These are phyloP conservation scores for Orchesella flavescens DNA, from an alignment of 2,888 invertebrate species.

Conservation along the genomic window DNA sequence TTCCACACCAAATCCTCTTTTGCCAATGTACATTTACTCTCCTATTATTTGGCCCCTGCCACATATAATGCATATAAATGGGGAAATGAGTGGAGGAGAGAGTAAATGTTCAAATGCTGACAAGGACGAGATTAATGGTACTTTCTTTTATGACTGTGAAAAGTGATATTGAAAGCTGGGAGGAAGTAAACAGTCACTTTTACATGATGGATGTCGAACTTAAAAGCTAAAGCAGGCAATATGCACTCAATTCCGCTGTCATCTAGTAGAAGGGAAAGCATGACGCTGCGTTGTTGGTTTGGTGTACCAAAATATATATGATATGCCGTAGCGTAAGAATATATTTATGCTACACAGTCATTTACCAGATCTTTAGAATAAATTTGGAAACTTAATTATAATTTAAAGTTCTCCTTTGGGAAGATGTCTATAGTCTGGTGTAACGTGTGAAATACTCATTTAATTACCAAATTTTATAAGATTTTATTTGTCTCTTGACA, in stretches of 20 bases:
- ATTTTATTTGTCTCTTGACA: background rate
- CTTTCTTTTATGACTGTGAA: conserved; percentile 57
- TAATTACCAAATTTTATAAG: background rate
- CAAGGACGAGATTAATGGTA: conserved; percentile 62
- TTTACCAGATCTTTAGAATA: no score
- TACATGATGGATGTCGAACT: conserved; percentile 53
- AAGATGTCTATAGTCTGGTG: no score
- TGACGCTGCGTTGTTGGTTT: conserved; percentile 17
- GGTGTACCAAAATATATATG: background rate
- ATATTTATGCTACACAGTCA: no score
- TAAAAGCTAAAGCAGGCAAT: conserved; percentile 33
- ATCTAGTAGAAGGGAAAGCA: conserved; percentile 22
- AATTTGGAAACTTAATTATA: no score
- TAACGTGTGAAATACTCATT: no score
- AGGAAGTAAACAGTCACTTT: conserved; percentile 55
- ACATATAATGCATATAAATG: background rate
- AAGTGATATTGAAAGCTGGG: conserved; percentile 61
- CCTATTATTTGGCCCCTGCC: background rate
- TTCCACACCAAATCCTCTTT: background rate
- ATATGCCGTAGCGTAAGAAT: no score
- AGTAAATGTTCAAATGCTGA: conserved; percentile 54
- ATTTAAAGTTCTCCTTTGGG: no score
- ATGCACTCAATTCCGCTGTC: conserved; percentile 34
- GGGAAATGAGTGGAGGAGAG: conserved; percentile 3
- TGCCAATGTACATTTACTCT: background rate